Evolutionary conservation across 1,140 invertebrate species (phyloP).

Genomic region (Trinorchestia longiramus): DNA sequence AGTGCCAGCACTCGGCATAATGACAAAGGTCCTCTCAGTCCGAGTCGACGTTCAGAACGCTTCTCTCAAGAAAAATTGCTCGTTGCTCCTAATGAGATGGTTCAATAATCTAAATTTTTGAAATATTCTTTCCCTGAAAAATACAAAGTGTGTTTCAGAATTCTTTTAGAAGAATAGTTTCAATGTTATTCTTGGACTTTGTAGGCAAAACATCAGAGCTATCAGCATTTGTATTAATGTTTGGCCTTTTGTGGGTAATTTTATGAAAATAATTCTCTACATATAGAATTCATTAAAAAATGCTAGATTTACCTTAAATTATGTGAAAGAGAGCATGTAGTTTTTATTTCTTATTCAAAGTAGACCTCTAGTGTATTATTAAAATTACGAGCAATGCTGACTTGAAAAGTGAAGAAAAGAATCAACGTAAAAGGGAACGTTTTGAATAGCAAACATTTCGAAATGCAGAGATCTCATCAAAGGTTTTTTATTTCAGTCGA

Average conservation of each 20-base stretch:
- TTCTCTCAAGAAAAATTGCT: background rate
- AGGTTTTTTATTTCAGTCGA: too few relatives aligned
- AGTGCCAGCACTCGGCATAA: background rate
- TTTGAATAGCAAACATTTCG: too few relatives aligned
- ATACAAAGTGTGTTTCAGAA: background rate
- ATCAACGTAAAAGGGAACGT: too few relatives aligned
- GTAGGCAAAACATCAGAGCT: background rate
- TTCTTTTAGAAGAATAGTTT: background rate
- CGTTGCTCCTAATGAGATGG: background rate
- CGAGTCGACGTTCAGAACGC: background rate
- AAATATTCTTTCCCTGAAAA: background rate
- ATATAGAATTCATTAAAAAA: too few relatives aligned
- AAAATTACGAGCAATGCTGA: too few relatives aligned
- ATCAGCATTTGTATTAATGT: background rate
- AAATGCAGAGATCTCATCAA: too few relatives aligned
- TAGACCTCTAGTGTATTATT: too few relatives aligned
- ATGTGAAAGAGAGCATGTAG: too few relatives aligned
- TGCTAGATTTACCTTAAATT: too few relatives aligned
- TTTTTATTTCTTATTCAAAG: too few relatives aligned
- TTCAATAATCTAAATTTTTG: background rate
- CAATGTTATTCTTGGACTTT: background rate
- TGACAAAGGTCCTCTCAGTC: background rate
- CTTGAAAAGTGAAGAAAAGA: too few relatives aligned
- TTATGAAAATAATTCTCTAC: background rate
- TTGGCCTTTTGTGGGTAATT: background rate